A percentile compares a stretch with the other conserved stretches of the same genome.
Conservation (phyloP, 2,888 invertebrate genomes). For the Drosophila suboccidentalis region DNA sequence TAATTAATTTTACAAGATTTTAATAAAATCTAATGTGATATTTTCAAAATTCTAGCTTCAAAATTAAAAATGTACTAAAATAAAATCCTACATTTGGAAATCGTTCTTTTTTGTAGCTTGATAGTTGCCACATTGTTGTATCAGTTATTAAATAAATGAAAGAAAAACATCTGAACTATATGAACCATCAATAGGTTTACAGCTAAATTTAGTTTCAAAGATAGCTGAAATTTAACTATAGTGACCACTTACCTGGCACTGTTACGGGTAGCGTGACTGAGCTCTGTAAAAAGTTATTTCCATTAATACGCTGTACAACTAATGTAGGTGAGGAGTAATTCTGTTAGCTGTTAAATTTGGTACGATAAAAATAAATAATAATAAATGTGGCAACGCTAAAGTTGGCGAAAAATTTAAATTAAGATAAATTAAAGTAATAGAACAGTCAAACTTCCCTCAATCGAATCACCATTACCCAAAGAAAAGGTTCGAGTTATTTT, state of each 20-base stretch:
- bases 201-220: neutral
- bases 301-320: neutral
- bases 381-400: constrained; percentile 33
- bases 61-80: too few relatives aligned
- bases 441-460: neutral
- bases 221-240: neutral
- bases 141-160: too few relatives aligned
- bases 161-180: too few relatives aligned
- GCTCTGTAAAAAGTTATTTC: constrained; percentile 38
- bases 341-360: neutral
- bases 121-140: too few relatives aligned
- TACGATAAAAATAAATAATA: neutral
- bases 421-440: neutral
- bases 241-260: constrained; percentile 39
- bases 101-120: too few relatives aligned
- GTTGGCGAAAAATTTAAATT: constrained; percentile 24
- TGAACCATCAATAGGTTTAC: too few relatives aligned
- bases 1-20: too few relatives aligned
- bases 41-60: too few relatives aligned
- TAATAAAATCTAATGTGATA: too few relatives aligned
- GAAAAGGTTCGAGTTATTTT: too few relatives aligned
- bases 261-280: constrained; percentile 64
- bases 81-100: too few relatives aligned
- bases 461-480: too few relatives aligned
- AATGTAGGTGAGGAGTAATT: neutral